These are phyloP conservation scores for Baryphthengus martii DNA, from an alignment of 2,113 vertebrate genomes.

Conservation along the genomic window DNA sequence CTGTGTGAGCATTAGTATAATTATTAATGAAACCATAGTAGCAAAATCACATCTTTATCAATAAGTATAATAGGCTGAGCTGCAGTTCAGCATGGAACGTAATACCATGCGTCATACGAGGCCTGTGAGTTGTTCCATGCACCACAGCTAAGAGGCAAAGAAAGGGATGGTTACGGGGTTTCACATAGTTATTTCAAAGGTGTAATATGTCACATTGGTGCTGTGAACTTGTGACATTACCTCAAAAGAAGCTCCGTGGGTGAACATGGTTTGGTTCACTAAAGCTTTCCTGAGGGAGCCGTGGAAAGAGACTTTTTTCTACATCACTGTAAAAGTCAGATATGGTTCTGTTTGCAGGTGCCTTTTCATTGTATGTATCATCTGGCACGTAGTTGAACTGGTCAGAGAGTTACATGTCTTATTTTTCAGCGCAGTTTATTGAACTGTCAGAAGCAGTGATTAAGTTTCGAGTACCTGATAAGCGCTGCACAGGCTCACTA, in stretches of 20 bases:
- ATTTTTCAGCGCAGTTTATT: background rate
- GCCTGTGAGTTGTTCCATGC: background rate
- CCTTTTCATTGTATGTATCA: background rate
- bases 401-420: background rate
- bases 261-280: background rate
- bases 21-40: background rate
- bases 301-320: background rate
- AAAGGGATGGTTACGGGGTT: background rate
- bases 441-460: background rate
- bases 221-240: background rate
- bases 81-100: background rate
- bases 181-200: background rate
- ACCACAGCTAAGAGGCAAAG: background rate
- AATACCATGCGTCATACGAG: accelerated
- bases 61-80: background rate
- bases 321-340: background rate
- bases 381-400: background rate
- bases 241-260: background rate
- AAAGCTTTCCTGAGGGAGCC: background rate
- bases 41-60: background rate
- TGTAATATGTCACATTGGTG: background rate
- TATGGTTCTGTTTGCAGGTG: background rate
- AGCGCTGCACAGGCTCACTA: background rate
- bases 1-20: background rate
- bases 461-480: background rate